phyloP scores from a whole-genome alignment of 2,888 invertebrate genomes.

The Eledona agricola region DNA sequence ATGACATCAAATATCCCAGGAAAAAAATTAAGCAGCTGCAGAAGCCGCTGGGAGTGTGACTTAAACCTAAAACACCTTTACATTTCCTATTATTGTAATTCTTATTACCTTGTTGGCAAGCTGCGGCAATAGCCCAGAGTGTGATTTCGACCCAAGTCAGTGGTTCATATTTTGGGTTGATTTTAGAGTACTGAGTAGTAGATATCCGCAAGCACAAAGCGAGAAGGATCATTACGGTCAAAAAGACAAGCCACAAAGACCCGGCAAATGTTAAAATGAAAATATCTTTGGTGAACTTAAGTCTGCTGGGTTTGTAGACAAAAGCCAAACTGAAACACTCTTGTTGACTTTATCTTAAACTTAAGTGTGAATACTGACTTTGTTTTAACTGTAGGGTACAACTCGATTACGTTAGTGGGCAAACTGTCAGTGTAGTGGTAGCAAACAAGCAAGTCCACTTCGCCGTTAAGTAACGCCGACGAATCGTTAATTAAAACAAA shows the following conservation, averaged over 20 bases:
- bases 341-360: not conserved
- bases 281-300: constrained; percentile 53
- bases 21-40: constrained; percentile 52
- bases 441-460: constrained; percentile 34
- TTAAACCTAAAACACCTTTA: constrained; percentile 47
- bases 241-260: constrained; percentile 53
- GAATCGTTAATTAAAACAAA: constrained; percentile 5
- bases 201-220: constrained; percentile 50
- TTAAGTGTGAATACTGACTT: constrained; percentile 13
- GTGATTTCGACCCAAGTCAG: constrained; percentile 57
- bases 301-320: constrained; percentile 48
- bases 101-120: constrained; percentile 56
- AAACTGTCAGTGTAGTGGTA: constrained; percentile 11
- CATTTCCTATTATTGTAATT: constrained; percentile 1
- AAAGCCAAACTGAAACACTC: constrained; percentile 45
- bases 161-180: constrained; percentile 42
- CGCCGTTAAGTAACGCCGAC: not conserved
- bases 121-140: constrained; percentile 57
- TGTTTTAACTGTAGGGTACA: constrained; percentile 30
- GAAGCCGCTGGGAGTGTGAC: constrained; percentile 52
- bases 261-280: constrained; percentile 56
- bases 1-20: constrained; percentile 53
- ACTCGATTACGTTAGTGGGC: constrained; percentile 4
- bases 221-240: constrained; percentile 48
- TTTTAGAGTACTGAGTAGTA: constrained; percentile 45